A percentile compares a stretch with the other conserved stretches of the same genome.
These are phyloP conservation scores for Pachliopta kotzebuea DNA, from an alignment of 2,888 invertebrate species.

Conservation along the genomic window DNA sequence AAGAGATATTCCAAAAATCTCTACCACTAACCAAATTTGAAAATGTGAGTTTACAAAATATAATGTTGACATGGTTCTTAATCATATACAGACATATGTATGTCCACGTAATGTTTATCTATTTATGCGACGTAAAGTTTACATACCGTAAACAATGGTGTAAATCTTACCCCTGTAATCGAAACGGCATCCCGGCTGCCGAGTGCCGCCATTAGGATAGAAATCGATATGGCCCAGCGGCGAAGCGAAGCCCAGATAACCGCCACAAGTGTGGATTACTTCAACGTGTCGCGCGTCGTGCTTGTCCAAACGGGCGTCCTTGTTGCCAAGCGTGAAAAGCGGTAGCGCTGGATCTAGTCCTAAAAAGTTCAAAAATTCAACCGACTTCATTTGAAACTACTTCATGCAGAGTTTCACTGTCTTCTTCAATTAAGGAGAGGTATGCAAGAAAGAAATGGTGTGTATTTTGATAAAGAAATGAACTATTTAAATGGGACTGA, in stretches of 20 bases:
- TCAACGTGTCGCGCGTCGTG: constrained; percentile 82
- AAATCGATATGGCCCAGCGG: constrained; percentile 83
- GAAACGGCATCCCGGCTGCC: constrained; percentile 79
- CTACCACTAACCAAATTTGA: not conserved
- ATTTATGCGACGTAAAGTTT: constrained; percentile 2
- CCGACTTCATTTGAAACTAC: not conserved
- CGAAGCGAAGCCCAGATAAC: constrained; percentile 79
- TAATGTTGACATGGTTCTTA: not conserved
- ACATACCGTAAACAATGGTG: constrained; percentile 8
- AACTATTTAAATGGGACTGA: too few relatives aligned
- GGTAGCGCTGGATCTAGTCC: constrained; percentile 82
- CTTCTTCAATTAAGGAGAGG: too few relatives aligned
- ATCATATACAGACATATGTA: not conserved
- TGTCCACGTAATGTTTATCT: not conserved
- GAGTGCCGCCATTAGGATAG: constrained; percentile 81
- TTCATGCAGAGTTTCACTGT: too few relatives aligned
- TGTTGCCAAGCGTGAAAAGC: constrained; percentile 74
- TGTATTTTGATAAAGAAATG: too few relatives aligned
- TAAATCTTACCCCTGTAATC: constrained; percentile 70
- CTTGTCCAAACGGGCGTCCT: constrained; percentile 77
- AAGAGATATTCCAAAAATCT: too few relatives aligned
- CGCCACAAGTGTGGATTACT: constrained; percentile 82
- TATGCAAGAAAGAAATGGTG: too few relatives aligned
- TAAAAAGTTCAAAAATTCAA: constrained; percentile 38
- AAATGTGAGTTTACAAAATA: not conserved